Conservation (phyloP, 2,888 invertebrate genomes). For the Alentia gelatinosa region DNA sequence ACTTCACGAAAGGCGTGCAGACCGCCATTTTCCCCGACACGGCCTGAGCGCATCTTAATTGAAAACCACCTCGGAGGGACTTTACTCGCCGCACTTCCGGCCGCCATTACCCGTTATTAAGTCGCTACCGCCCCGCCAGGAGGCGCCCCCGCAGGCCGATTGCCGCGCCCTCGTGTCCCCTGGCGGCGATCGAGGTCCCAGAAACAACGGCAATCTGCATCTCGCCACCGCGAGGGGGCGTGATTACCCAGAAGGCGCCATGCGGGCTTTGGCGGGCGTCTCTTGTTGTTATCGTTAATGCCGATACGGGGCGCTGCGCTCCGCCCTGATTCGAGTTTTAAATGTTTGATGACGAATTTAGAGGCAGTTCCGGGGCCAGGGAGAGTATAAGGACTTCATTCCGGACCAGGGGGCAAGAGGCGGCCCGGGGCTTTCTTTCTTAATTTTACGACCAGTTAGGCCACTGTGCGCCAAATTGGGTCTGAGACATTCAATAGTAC, state of each 20-base stretch:
- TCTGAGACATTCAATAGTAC: not conserved
- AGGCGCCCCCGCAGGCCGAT: not conserved
- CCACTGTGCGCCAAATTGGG: slow-evolving; percentile 28
- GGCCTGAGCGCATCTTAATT: slow-evolving; percentile 7
- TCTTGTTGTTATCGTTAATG: slow-evolving; percentile 29
- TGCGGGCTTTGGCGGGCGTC: not conserved
- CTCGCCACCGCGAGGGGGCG: slow-evolving; percentile 3
- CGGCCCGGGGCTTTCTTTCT: not conserved
- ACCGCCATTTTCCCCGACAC: slow-evolving; percentile 9
- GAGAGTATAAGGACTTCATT: not conserved
- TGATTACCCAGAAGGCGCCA: slow-evolving; percentile 25
- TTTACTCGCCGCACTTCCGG: not conserved
- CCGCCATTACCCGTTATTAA: slow-evolving; percentile 47
- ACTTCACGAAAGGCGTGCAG: too few relatives aligned
- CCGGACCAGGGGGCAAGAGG: not conserved
- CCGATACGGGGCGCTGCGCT: not conserved
- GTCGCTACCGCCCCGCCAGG: slow-evolving; percentile 16
- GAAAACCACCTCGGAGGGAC: slow-evolving; percentile 32
- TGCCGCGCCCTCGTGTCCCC: not conserved
- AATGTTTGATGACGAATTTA: slow-evolving; percentile 46
- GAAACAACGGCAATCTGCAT: not conserved
- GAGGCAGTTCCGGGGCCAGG: not conserved
- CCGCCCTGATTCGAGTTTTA: slow-evolving; percentile 43
- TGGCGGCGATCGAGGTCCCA: not conserved
- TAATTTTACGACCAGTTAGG: slow-evolving; percentile 29